Base-by-base conservation (phyloP, 2,888 invertebrate genomes). In the Ophioninae sp. region DNA sequence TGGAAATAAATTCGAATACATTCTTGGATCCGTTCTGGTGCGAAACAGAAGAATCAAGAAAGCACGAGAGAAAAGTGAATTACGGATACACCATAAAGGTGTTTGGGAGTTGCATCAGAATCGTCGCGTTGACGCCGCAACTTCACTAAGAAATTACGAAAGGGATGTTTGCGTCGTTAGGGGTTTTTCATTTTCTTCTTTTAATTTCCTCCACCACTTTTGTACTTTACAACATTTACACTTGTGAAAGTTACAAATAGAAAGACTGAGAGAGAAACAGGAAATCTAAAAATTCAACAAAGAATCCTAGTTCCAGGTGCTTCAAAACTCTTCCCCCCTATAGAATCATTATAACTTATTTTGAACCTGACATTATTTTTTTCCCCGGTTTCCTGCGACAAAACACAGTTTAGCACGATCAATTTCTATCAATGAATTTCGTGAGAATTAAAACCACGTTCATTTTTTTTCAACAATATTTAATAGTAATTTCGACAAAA, bases 51-150 rank as follows among this genome's bases (percentile, higher is more conserved):
- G 73, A 41, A 74, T 72, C 44, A 63, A n/a, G 61, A 56, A 59
- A 77, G n/a, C 58, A 61, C 23, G 71, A 44, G 39, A 67, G 59
- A 63, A 56, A 63, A 85, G 63, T 69, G 39, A 44, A 44, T 74
- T 74, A 64, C 51, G 61, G 23, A 39, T 17, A 41, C 10, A 41
- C 44, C 44, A n/a, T 68, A 51, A 17, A 41, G 68, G 37, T 30
- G 30, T 22, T 51, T 22, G 64, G 68, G 75, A 61, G 51, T 78
- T 81, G 72, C 82, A 78, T 67, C 81, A 78, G 75, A 75, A 77
- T 79, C 59, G 80, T 80, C 64, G 78, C 74, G 78, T 71, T 84
- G 81, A 78, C 83, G 80, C 81, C 81, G 81, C 67, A 71, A 71
- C 75, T 71, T 59, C 17, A 37, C 69, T 67, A 20, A 72, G 72